A percentile compares a stretch with the other conserved stretches of the same genome.
phyloP scores from a whole-genome alignment of 2,113 vertebrate genomes.

The Girardinichthys multiradiatus region DNA sequence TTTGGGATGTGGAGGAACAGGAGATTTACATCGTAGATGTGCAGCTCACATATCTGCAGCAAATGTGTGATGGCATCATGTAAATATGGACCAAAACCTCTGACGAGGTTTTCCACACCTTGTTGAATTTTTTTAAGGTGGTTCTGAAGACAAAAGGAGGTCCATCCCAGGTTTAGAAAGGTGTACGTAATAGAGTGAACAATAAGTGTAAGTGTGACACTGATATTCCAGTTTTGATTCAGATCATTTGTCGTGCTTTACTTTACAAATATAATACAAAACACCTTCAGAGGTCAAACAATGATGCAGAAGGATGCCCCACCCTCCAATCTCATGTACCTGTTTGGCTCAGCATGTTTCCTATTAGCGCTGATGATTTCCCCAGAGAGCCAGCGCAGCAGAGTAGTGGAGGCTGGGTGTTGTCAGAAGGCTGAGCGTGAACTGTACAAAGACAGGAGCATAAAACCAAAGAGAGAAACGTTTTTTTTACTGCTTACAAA shows the following conservation, averaged over 20 bases:
- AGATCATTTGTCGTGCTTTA: not conserved
- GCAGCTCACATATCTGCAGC: not conserved
- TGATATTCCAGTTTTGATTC: not conserved
- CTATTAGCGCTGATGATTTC: slow-evolving; percentile 75
- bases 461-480: slow-evolving; percentile 57
- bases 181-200: too few relatives aligned
- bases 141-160: too few relatives aligned
- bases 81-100: not conserved
- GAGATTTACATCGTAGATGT: not conserved
- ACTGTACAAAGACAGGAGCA: slow-evolving; percentile 56
- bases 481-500: slow-evolving; percentile 62
- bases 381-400: slow-evolving; percentile 58
- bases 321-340: slow-evolving; percentile 1
- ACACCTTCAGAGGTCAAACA: slow-evolving; percentile 6
- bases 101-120: too few relatives aligned
- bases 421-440: slow-evolving; percentile 68
- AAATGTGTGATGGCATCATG: not conserved
- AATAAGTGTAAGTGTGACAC: too few relatives aligned
- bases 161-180: too few relatives aligned
- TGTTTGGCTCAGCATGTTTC: slow-evolving; percentile 69
- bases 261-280: not conserved
- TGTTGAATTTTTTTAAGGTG: too few relatives aligned
- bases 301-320: slow-evolving; percentile 25
- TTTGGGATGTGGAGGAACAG: not conserved
- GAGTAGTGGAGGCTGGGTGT: slow-evolving; percentile 68